Evolutionary conservation across 53 echinoderm and acorn worm genomes (phyloP).

Genomic region (Arbacia lixula): DNA sequence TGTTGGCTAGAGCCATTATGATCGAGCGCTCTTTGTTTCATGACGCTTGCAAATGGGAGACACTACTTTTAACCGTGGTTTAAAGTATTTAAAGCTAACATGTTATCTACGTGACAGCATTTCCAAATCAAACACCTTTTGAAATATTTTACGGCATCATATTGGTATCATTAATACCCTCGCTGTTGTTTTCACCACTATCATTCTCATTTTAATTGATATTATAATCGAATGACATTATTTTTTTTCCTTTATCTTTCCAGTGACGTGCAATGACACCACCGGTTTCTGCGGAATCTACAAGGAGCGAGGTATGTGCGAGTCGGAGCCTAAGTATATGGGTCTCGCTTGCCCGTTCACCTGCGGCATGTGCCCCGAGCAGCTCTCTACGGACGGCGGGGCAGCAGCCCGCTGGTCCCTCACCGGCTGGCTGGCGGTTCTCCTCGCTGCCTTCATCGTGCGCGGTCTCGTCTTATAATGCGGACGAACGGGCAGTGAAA

Average conservation of each 20-base stretch:
- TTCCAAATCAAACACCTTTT: neutral
- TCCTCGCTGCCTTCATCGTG: neutral
- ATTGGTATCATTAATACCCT: neutral
- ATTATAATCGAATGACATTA: neutral
- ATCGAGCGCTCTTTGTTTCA: too few relatives aligned
- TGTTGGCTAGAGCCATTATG: too few relatives aligned
- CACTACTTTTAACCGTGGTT: too few relatives aligned
- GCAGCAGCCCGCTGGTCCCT: neutral
- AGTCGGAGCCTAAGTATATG: conserved; percentile 17
- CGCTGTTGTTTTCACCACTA: too few relatives aligned
- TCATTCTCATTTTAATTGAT: neutral
- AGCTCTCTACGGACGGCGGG: neutral
- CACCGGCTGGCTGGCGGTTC: neutral
- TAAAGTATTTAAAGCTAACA: too few relatives aligned
- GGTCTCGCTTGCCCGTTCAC: conserved; percentile 8
- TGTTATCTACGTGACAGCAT: too few relatives aligned
- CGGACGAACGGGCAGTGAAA: neutral
- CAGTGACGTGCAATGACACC: conserved; percentile 37
- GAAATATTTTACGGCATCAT: neutral
- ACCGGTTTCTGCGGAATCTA: conserved; percentile 15
- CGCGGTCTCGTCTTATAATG: neutral
- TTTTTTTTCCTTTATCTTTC: neutral
- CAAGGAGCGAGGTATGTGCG: conserved; percentile 34
- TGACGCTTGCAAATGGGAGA: too few relatives aligned
- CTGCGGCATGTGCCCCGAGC: conserved; percentile 32